Base-by-base conservation (phyloP, 2,888 invertebrate genomes). In the Halictus quadricinctus region DNA sequence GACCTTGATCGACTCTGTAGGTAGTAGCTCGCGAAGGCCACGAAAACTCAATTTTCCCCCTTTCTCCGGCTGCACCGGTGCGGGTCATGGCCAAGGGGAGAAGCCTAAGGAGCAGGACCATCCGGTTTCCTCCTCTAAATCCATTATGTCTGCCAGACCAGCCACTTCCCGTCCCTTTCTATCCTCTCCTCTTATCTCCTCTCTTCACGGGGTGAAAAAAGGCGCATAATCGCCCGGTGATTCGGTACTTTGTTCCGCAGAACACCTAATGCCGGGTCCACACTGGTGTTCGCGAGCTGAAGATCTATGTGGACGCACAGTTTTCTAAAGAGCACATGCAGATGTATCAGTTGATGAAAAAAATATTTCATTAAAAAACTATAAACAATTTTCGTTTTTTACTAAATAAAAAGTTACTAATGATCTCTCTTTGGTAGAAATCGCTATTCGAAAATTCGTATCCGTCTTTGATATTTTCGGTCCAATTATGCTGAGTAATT, bases 61-160 rank as follows among this genome's bases (percentile, higher is more conserved):
- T 73, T 54, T 80, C 43, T 69, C 70, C 18, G 50, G 50, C 8
- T 54, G 50, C 72, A 29, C 18, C 66, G 66, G 36, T 18, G 66
- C 58, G 58, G 88, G 86, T 81, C 89, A 89, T 78, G 86, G 89
- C 72, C 88, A 88, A 76, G 58, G 76, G 48, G 75, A 74, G 25
- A 18, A 25, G 10, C 46, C n/a, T n/a, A 25, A 75, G 73, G 76
- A 64, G 66, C 76, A 84, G 83, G 72, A 73, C 66, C 83, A 76
- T 66, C 76, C 48, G 54, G 82, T 76, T 83, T 66, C 41, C 50
- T 79, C 48, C 48, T 25, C 36, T 79, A 74, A 29, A 72, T 85
- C 73, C 69, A 21, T 80, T 81, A n/a, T 46, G 46, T 29, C 29
- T 70, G n/a, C 15, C 50, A 13, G 29, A 29, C 64, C 29, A 72